Base-by-base conservation (phyloP, 2,113 vertebrate genomes). In the western clawed frog (Xenopus tropicalis) region DNA sequence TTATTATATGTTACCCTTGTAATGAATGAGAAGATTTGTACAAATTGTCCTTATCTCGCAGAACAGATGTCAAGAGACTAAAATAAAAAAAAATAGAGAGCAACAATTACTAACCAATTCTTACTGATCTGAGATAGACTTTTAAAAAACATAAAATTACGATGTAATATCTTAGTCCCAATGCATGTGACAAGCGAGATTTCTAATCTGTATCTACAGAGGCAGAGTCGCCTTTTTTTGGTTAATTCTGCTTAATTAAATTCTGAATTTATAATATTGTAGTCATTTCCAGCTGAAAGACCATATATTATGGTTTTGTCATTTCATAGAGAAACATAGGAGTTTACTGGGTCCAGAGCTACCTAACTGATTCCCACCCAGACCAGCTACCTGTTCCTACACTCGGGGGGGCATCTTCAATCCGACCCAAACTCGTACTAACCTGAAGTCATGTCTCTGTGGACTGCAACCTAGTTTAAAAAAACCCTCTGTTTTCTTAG, bases 171-270 rank as follows among this genome's bases (percentile, higher is more conserved):
- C 54, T 66, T 58, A 66, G 66, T 59, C 22, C 24, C 11, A 19
- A 17, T 42, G 42, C 64, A 74, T 74, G 48, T 51, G n/a, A 56
- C 14, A 20, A 14, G 59, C 48, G 20, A 14, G 72, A 51, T 42
- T 74, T 29, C 23, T 61, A 61, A 68, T 68, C 56, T 61, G 54
- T 22, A 51, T 66, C 63, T 72, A 66, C 71, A 66, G 51, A 43
- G 51, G 62, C 52, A 62, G 16, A 42, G 51, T 44, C 46, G 1
- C 54, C 43, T 23, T 37, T 37, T 72, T 72, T 37, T 63, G 51
- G 56, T 48, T 54, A 54, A 17, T 37, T 44, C 61, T 58, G 14
- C 63, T 59, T 58, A 66, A 59, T 67, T 61, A 52, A 44, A 58
- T 21, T 67, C 22, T 7, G n/a, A 19, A 13, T 42, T 51, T n/a